These are phyloP conservation scores for Mustela nigripes DNA, from an alignment of 2,113 vertebrate species.

Conservation along the genomic window DNA sequence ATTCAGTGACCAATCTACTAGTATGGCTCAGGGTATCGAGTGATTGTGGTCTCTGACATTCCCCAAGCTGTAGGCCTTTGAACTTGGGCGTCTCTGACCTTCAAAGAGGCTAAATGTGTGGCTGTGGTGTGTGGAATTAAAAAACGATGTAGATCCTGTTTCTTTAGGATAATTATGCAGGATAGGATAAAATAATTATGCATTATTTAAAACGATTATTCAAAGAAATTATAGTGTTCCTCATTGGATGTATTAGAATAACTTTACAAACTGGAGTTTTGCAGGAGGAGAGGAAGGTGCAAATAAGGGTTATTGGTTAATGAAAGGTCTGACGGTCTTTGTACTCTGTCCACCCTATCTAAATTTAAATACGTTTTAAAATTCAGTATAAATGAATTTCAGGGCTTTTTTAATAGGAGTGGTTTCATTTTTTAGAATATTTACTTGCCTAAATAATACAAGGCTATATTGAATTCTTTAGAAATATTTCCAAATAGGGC, in stretches of 20 bases:
- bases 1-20: not conserved
- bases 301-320: not conserved
- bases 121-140: not conserved
- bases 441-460: not conserved
- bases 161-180: not conserved
- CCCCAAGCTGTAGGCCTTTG: not conserved
- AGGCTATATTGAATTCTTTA: conserved; percentile 1
- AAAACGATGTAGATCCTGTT: not conserved
- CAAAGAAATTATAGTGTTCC: not conserved
- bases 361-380: not conserved
- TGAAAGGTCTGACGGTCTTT: not conserved
- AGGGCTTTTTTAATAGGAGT: not conserved
- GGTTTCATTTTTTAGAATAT: conserved; percentile 6
- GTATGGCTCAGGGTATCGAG: not conserved
- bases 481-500: conserved; percentile 44
- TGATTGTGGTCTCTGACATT: not conserved
- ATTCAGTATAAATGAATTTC: not conserved
- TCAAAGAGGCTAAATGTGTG: not conserved
- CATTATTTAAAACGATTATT: not conserved
- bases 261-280: not conserved
- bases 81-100: not conserved
- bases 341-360: not conserved
- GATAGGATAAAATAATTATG: not conserved
- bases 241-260: not conserved
- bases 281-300: not conserved